phyloP scores from a whole-genome alignment of 2,888 invertebrate species.

The Luperina testacea region DNA sequence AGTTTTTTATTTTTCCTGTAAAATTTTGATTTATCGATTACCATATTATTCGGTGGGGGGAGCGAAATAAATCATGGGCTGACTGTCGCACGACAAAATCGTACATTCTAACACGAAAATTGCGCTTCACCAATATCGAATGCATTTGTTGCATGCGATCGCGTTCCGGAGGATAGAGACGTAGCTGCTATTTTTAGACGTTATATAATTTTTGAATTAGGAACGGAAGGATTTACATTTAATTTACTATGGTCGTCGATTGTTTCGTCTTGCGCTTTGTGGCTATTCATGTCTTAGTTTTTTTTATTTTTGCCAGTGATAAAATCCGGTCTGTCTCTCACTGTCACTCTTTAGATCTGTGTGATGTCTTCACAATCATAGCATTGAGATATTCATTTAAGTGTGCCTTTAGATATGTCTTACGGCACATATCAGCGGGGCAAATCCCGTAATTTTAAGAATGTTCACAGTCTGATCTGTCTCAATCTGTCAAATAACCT shows the following conservation, averaged over 20 bases:
- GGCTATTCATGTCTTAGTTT: not conserved
- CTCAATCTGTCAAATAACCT: no score
- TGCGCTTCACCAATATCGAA: slow-evolving; percentile 84
- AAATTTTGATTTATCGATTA: no score
- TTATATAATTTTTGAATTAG: slow-evolving; percentile 40
- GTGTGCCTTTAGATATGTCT: not conserved
- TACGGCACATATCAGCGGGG: not conserved
- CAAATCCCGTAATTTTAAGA: no score
- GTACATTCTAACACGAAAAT: slow-evolving; percentile 85
- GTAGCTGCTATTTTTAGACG: slow-evolving; percentile 70
- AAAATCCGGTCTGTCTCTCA: not conserved
- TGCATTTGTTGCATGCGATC: slow-evolving; percentile 86
- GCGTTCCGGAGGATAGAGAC: slow-evolving; percentile 71
- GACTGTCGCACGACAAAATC: slow-evolving; percentile 83
- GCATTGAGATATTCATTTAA: not conserved
- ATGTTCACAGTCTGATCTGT: no score
- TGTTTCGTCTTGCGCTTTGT: no score
- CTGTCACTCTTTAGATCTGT: not conserved
- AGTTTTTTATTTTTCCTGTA: no score
- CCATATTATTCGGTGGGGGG: no score
- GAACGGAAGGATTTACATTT: slow-evolving; percentile 18
- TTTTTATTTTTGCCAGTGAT: not conserved
- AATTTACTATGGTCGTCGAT: slow-evolving; percentile 1
- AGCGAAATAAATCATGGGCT: slow-evolving; percentile 84
- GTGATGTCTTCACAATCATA: not conserved